Percentiles rank a stretch among this genome's conserved stretches.
These are phyloP conservation scores for Corvus cornix DNA, from an alignment of 2,113 vertebrate species.

Conservation along the genomic window DNA sequence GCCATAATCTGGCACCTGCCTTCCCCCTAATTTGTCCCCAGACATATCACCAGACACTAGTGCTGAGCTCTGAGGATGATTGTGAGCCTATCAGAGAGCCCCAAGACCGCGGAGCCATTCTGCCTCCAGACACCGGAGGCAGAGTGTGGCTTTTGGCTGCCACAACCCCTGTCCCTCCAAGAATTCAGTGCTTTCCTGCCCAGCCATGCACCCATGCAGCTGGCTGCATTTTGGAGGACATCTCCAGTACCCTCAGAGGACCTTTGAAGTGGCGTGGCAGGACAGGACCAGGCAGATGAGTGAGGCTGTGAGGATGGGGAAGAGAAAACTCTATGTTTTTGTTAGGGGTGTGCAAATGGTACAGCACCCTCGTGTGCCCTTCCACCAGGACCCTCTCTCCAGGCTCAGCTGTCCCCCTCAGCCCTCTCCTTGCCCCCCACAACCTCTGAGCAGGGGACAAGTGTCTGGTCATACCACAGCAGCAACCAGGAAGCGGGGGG, in stretches of 20 bases:
- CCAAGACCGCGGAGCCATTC: neutral
- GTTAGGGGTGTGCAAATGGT: neutral
- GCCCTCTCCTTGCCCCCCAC: neutral
- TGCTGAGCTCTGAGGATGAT: neutral
- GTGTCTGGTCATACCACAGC: neutral
- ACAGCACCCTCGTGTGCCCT: neutral
- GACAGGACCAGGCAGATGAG: neutral
- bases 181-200: neutral
- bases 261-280: neutral
- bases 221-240: neutral
- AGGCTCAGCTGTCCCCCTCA: neutral
- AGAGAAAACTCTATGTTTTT: neutral
- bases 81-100: neutral
- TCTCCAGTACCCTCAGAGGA: neutral
- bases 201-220: neutral
- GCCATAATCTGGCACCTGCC: neutral
- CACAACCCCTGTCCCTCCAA: neutral
- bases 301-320: neutral
- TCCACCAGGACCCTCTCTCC: neutral
- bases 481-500: neutral
- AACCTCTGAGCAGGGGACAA: neutral
- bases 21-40: neutral
- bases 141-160: neutral
- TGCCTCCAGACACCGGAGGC: neutral
- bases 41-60: neutral